These are phyloP conservation scores for Callipepla californica DNA, from an alignment of 2,113 vertebrate species.

Conservation along the genomic window DNA sequence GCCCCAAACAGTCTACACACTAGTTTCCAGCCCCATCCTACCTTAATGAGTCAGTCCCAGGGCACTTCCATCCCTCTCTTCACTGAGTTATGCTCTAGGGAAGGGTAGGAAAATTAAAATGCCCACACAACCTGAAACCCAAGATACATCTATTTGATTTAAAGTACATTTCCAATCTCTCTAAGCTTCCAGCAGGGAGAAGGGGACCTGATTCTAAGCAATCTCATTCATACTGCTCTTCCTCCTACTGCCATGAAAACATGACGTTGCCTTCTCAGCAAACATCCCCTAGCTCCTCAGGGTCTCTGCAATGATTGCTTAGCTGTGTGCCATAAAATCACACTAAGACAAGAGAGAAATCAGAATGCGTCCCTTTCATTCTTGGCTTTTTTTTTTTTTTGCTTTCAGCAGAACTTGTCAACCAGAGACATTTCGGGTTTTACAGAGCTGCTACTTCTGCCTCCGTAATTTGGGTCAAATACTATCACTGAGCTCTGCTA, in stretches of 20 bases:
- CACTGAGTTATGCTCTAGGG: not conserved
- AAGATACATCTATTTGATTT: not conserved
- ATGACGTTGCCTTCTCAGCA: conserved; percentile 6
- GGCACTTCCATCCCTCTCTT: not conserved
- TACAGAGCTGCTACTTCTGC: not conserved
- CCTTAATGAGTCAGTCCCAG: not conserved
- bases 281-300: not conserved
- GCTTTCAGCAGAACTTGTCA: not conserved
- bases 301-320: conserved; percentile 35
- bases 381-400: not conserved
- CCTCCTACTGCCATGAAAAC: not conserved
- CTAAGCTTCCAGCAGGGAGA: conserved; percentile 48
- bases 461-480: conserved; percentile 25
- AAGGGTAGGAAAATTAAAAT: not conserved
- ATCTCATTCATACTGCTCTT: conserved; percentile 36
- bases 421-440: not conserved
- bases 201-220: conserved; percentile 36
- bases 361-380: not conserved
- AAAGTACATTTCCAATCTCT: not conserved
- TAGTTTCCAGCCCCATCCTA: not conserved
- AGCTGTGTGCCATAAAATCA: conserved; percentile 1
- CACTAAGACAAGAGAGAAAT: not conserved
- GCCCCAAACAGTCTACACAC: not conserved
- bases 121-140: not conserved
- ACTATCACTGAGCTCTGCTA: not conserved